phyloP scores from a whole-genome alignment of 2,797 vertebrate species.

The Tolypeutes matacus region DNA sequence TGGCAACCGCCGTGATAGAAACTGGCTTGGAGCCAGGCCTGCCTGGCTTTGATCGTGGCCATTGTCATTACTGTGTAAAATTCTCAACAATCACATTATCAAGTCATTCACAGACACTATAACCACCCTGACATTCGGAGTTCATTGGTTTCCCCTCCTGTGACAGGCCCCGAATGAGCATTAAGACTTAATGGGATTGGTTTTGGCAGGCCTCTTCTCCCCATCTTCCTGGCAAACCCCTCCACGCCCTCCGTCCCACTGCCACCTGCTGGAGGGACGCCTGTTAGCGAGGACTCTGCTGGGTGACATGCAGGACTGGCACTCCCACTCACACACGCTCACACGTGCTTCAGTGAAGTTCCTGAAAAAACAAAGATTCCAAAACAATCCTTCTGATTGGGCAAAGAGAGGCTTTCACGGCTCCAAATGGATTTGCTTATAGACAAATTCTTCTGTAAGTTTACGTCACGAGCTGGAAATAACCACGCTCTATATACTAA shows the following conservation, averaged over 20 bases:
- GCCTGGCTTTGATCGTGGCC: constrained; percentile 30
- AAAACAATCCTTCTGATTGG: background rate
- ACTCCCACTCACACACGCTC: background rate
- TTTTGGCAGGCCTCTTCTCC: constrained; percentile 78
- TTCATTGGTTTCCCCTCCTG: constrained; percentile 54
- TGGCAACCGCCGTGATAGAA: background rate
- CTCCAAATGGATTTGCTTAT: background rate
- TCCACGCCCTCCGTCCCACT: constrained; percentile 61
- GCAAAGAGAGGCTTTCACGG: background rate
- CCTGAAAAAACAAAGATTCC: constrained; percentile 28
- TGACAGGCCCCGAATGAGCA: constrained; percentile 60
- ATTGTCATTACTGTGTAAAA: constrained; percentile 59
- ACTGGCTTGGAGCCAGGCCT: constrained; percentile 64
- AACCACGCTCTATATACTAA: background rate
- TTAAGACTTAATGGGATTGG: constrained; percentile 67
- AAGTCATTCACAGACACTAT: constrained; percentile 68
- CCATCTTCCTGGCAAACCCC: constrained; percentile 78
- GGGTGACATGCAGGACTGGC: background rate
- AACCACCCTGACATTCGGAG: background rate
- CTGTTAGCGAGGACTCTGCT: constrained; percentile 79
- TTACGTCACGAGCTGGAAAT: constrained; percentile 19
- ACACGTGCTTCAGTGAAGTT: background rate
- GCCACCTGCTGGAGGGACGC: constrained; percentile 81
- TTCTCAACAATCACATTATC: constrained; percentile 69
- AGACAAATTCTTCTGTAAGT: background rate